phyloP scores from a whole-genome alignment of 2,797 vertebrate species.

The Gadopsis bispinosus region DNA sequence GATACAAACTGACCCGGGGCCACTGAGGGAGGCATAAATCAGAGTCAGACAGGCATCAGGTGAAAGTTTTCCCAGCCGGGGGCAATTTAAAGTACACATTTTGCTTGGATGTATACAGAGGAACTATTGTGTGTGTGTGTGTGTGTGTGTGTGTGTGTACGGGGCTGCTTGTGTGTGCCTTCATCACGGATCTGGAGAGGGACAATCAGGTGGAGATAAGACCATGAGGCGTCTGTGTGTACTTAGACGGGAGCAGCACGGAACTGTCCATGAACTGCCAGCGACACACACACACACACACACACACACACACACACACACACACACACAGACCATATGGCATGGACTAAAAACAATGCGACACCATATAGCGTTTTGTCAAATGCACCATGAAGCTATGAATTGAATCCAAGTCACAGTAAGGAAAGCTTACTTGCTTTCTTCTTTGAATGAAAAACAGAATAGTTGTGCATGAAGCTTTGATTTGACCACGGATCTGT shows the following conservation, averaged over 20 bases:
- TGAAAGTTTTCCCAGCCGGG: constrained; percentile 81
- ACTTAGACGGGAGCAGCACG: constrained; percentile 85
- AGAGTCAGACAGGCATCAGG: constrained; percentile 71
- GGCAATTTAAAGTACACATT: constrained; percentile 38
- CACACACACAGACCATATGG: constrained; percentile 72
- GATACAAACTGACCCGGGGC: constrained; percentile 37
- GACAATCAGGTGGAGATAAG: constrained; percentile 82
- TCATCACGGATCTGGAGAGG: constrained; percentile 76
- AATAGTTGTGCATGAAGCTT: not conserved
- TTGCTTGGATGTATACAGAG: constrained; percentile 35
- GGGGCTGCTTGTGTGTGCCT: constrained; percentile 45
- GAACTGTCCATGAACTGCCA: constrained; percentile 76
- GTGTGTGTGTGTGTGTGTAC: constrained; percentile 46
- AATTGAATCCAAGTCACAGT: constrained; percentile 9
- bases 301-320: constrained; percentile 16
- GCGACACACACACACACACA: constrained; percentile 11
- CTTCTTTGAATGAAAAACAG: constrained; percentile 9
- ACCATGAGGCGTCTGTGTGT: constrained; percentile 73
- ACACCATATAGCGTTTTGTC: constrained; percentile 23
- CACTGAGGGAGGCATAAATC: constrained; percentile 73
- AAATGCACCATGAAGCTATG: constrained; percentile 17
- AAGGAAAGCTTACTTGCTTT: not conserved
- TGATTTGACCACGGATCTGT: not conserved
- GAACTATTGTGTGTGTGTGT: constrained; percentile 17
- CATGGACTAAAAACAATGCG: constrained; percentile 61